phyloP scores from a whole-genome alignment of 2,888 invertebrate species.

The Prionchulus punctatus region DNA sequence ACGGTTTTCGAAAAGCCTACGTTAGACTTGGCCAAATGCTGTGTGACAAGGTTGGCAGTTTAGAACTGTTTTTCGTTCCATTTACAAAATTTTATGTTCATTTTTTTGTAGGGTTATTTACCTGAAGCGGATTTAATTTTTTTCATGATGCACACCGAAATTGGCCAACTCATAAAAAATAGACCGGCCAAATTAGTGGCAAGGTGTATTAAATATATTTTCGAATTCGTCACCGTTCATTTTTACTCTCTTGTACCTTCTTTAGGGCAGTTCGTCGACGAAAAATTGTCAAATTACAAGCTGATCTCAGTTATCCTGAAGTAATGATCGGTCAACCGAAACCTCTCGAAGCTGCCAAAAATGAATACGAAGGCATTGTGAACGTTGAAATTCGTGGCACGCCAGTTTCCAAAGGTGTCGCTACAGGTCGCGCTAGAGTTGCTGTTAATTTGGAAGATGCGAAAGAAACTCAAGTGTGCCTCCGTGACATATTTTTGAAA shows the following conservation, averaged over 20 bases:
- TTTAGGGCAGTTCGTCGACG: slow-evolving; percentile 50
- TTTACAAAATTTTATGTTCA: too few species aligned
- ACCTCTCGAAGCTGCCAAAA: slow-evolving; percentile 20
- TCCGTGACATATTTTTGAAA: neutral
- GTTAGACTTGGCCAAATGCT: too few species aligned
- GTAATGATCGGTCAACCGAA: slow-evolving; percentile 40
- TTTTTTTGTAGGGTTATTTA: slow-evolving; percentile 31
- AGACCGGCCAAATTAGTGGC: slow-evolving; percentile 17
- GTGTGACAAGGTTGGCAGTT: too few species aligned
- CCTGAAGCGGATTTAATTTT: slow-evolving; percentile 34
- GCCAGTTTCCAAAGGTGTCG: slow-evolving; percentile 53
- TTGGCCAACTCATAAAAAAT: slow-evolving; percentile 21
- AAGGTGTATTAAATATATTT: too few species aligned
- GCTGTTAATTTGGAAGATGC: slow-evolving; percentile 51
- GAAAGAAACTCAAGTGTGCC: slow-evolving; percentile 32
- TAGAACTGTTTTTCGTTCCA: too few species aligned
- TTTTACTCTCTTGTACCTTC: too few species aligned
- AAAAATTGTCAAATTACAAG: slow-evolving; percentile 46
- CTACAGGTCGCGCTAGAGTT: slow-evolving; percentile 54
- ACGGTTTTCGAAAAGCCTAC: too few species aligned
- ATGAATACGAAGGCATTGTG: too few species aligned
- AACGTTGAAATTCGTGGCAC: slow-evolving; percentile 43
- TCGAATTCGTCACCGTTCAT: too few species aligned
- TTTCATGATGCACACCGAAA: slow-evolving; percentile 34
- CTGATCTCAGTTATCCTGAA: slow-evolving; percentile 49